Percentiles rank a stretch among this genome's conserved stretches.
These are phyloP conservation scores for Delichon dasypus DNA, from an alignment of 2,797 vertebrate genomes.

Conservation along the genomic window DNA sequence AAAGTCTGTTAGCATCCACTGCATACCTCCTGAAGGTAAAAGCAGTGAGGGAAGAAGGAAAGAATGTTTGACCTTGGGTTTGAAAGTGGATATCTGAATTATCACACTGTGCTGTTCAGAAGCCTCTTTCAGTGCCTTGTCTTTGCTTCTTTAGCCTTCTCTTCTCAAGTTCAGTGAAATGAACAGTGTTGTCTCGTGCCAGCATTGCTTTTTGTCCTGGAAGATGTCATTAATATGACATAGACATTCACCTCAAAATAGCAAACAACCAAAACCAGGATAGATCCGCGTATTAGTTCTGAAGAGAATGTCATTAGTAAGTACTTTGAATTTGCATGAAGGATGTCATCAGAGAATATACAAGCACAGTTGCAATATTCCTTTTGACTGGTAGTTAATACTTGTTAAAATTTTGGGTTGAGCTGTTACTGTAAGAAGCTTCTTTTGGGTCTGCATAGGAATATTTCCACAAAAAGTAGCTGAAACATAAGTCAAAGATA, in stretches of 20 bases:
- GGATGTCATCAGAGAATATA: background rate
- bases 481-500: background rate
- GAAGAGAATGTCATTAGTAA: background rate
- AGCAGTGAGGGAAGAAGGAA: background rate
- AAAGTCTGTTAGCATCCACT: background rate
- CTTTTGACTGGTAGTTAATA: background rate
- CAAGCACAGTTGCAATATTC: background rate
- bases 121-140: background rate
- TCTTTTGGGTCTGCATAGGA: background rate
- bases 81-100: slow-evolving; percentile 13
- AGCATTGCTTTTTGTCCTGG: background rate
- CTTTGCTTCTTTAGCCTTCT: background rate
- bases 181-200: background rate
- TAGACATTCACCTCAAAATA: background rate
- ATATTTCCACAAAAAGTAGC: background rate
- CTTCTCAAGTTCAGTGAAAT: background rate
- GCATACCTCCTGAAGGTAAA: background rate
- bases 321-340: background rate
- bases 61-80: slow-evolving; percentile 6
- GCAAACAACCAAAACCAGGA: background rate
- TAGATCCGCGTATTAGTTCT: background rate
- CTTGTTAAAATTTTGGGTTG: background rate
- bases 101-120: background rate
- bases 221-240: background rate
- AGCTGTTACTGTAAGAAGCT: background rate